Percentiles rank a stretch among this genome's conserved stretches.
phyloP scores from a whole-genome alignment of 2,797 vertebrate genomes.

The Sebastes elongatus region DNA sequence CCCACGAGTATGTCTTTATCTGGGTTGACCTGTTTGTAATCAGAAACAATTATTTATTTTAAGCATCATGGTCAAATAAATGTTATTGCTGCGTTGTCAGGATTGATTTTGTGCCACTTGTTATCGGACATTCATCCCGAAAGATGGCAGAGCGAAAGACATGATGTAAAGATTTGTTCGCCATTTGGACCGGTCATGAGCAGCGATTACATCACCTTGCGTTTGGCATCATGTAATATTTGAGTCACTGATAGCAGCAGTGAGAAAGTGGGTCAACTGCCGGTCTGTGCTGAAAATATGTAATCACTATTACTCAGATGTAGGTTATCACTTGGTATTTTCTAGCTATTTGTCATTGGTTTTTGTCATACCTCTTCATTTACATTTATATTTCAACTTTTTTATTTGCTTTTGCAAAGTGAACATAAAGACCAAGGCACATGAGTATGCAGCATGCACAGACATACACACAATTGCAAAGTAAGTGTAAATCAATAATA shows the following conservation, averaged over 20 bases:
- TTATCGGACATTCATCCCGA: not conserved
- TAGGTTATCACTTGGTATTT: constrained; percentile 12
- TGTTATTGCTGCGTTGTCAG: not conserved
- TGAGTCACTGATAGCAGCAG: constrained; percentile 49
- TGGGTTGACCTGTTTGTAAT: constrained; percentile 90
- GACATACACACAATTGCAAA: too few relatives aligned
- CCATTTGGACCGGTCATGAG: constrained; percentile 36
- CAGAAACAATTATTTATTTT: not conserved
- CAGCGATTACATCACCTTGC: constrained; percentile 21
- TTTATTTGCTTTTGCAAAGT: too few relatives aligned
- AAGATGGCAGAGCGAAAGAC: not conserved
- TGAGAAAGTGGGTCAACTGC: constrained; percentile 59
- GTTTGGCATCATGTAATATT: constrained; percentile 19
- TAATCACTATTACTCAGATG: not conserved
- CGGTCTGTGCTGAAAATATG: constrained; percentile 5
- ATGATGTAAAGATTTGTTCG: constrained; percentile 13
- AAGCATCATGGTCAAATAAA: not conserved
- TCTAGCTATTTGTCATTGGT: not conserved
- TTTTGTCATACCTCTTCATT: not conserved
- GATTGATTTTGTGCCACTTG: constrained; percentile 1
- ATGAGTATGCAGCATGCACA: too few relatives aligned
- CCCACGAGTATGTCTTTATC: constrained; percentile 99
- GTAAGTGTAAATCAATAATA: too few relatives aligned
- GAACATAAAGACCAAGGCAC: too few relatives aligned
- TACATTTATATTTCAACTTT: not conserved